Percentiles rank a stretch among this genome's conserved stretches.
Evolutionary conservation across 2,113 vertebrate species (phyloP).

Genomic region (Bubo bubo): DNA sequence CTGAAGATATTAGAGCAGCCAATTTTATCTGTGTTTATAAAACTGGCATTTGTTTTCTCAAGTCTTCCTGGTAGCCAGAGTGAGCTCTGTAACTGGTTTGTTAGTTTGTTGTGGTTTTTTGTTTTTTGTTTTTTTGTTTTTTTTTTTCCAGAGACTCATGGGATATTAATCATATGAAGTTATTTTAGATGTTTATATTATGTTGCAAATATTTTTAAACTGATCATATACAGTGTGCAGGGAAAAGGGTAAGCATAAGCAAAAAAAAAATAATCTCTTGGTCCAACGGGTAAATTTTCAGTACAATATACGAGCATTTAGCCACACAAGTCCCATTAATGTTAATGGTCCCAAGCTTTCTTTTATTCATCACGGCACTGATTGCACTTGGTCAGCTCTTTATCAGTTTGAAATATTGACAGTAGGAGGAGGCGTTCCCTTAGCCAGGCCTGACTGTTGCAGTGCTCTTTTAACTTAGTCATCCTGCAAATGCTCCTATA

Average conservation of each 20-base stretch:
- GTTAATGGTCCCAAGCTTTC: conserved; percentile 61
- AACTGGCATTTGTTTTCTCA: conserved; percentile 21
- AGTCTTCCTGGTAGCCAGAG: background rate
- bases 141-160: background rate
- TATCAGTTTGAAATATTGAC: conserved; percentile 68
- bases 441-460: conserved; percentile 30
- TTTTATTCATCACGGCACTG: conserved; percentile 60
- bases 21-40: conserved; percentile 35
- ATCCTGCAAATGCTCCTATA: conserved; percentile 40
- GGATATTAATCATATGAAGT: background rate
- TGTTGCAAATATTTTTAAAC: background rate
- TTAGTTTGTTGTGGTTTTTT: no score
- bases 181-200: background rate
- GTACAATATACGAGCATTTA: conserved; percentile 25
- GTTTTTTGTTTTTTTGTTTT: background rate
- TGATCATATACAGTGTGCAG: background rate
- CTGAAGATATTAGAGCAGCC: conserved; percentile 27
- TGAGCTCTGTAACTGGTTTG: background rate
- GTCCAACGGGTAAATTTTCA: background rate
- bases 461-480: conserved; percentile 60
- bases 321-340: conserved; percentile 59
- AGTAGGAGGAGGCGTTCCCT: conserved; percentile 45
- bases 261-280: background rate
- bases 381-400: conserved; percentile 68
- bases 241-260: background rate